A percentile compares a stretch with the other conserved stretches of the same genome.
Evolutionary conservation across 2,888 invertebrate species (phyloP).

Genomic region (Drosophila kambysellisi): DNA sequence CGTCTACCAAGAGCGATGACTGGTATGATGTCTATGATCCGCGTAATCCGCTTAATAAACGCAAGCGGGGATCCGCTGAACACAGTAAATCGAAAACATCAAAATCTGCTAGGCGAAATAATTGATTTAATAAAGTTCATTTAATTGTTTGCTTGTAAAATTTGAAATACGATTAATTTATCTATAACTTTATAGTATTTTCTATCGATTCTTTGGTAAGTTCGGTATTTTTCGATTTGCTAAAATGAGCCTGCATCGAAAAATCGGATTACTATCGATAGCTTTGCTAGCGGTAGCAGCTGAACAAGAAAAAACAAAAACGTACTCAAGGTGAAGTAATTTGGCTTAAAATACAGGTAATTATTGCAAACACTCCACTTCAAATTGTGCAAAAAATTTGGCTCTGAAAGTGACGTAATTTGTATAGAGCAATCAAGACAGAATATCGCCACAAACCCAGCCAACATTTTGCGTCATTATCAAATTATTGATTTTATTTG

Average conservation of each 20-base stretch:
- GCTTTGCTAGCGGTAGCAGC: conserved; percentile 48
- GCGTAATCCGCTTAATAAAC: conserved; percentile 96
- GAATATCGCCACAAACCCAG: conserved; percentile 3
- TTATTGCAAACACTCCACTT: conserved; percentile 33
- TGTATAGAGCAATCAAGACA: not conserved
- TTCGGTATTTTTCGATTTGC: conserved; percentile 27
- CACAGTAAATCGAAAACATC: conserved; percentile 18
- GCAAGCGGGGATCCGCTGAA: conserved; percentile 89
- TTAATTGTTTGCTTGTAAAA: not conserved
- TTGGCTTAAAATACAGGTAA: conserved; percentile 71
- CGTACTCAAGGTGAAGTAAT: conserved; percentile 74
- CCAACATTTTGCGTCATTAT: conserved; percentile 24
- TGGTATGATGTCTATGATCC: conserved; percentile 99
- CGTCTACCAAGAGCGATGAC: conserved; percentile 95
- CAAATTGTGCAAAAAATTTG: conserved; percentile 16
- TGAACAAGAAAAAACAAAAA: conserved; percentile 60
- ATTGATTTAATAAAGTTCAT: conserved; percentile 16
- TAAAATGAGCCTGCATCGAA: not conserved
- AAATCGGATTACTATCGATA: conserved; percentile 31
- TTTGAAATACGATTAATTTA: not conserved
- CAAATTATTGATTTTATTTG: conserved; percentile 72
- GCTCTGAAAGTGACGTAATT: conserved; percentile 31
- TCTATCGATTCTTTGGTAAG: not conserved
- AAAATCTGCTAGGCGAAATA: conserved; percentile 21
- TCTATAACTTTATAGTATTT: not conserved